A percentile compares a stretch with the other conserved stretches of the same genome.
phyloP scores from a whole-genome alignment of 2,888 invertebrate species.

The Agriopis aurantiaria region DNA sequence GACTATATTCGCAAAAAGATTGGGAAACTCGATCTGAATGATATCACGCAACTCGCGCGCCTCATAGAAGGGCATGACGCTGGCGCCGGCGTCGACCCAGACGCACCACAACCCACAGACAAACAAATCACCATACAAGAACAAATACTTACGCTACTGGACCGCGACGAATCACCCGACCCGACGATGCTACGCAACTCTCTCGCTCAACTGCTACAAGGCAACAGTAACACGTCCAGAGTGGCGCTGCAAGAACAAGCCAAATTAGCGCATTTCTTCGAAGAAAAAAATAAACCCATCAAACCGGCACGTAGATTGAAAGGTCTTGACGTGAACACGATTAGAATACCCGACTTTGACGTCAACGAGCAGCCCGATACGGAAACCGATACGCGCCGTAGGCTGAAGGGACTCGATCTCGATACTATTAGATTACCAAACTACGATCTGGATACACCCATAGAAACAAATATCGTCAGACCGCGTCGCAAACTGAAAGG shows the following conservation, averaged over 20 bases:
- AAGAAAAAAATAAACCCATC: constrained; percentile 56
- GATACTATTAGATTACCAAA: constrained; percentile 53
- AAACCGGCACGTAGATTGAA: constrained; percentile 69
- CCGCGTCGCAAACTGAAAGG: constrained; percentile 14
- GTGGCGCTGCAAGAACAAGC: constrained; percentile 51
- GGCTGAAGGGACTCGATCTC: constrained; percentile 29
- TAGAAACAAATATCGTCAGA: constrained; percentile 38
- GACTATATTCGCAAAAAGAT: constrained; percentile 76
- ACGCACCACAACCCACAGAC: constrained; percentile 51
- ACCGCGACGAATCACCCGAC: constrained; percentile 73
- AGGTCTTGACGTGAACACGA: constrained; percentile 64
- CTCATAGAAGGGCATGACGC: constrained; percentile 76
- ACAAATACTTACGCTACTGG: constrained; percentile 72
- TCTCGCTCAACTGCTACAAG: constrained; percentile 68
- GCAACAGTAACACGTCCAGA: constrained; percentile 58
- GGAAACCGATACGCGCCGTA: constrained; percentile 41
- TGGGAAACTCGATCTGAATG: constrained; percentile 75
- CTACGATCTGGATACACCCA: constrained; percentile 62
- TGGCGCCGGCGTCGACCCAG: constrained; percentile 26
- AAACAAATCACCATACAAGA: constrained; percentile 74
- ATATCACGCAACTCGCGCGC: constrained; percentile 73
- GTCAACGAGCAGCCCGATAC: background rate
- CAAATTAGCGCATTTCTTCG: constrained; percentile 64
- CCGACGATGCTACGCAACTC: constrained; percentile 66
- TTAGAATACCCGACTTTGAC: constrained; percentile 52